Evolutionary conservation across 2,797 vertebrate genomes (phyloP), one percentile per base, ranked within the genome.

Genomic region (Petrocephalus schoutedeni): DNA sequence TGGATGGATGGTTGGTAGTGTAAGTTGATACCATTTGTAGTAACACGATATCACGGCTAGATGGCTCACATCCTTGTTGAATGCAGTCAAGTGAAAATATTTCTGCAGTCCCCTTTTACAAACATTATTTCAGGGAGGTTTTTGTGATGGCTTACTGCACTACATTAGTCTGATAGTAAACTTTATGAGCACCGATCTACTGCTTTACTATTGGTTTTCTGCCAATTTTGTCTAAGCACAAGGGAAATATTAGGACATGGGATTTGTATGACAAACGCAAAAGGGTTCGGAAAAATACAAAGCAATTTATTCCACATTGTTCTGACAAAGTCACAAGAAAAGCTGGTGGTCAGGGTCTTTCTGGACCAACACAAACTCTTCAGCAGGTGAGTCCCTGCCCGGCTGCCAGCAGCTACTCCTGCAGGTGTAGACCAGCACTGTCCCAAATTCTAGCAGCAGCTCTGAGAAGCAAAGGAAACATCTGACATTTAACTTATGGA

Each of bases 331-430:
- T 95, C 95, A 98, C 90, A 96, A 96, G 91, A 98, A 98, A 28
- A 98, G 93, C 90, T 93, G 90, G 91, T 98, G 97, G 93, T 99
- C 98, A 0, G 98, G 98, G 88, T 99, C 98, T 0, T 94, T 92
- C 91, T 99, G 97, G 64, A 97, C 91, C 36, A 96, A 91, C 91
- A 96, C 88, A 92, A 96, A 95, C 94, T 99, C 98, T 90, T 97
- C 96, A 85, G 96, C 56, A 4, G 96, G 93, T 0, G 84, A 90
- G 14, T 91, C 90, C 4, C 94, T 93, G 83, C 94, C 91, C 0
- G 89, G 0, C 0, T 92, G 92, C 98, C 98, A 98, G 93, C 98
- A 99, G 93, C 97, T 98, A 54, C 91, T 94, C 51, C 93, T 93
- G 91, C 98, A 99, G 0, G 97, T 98, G 41, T 96, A 99, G 80